phyloP scores from a whole-genome alignment of 2,797 vertebrate species.

The Poeciliopsis presidionis region DNA sequence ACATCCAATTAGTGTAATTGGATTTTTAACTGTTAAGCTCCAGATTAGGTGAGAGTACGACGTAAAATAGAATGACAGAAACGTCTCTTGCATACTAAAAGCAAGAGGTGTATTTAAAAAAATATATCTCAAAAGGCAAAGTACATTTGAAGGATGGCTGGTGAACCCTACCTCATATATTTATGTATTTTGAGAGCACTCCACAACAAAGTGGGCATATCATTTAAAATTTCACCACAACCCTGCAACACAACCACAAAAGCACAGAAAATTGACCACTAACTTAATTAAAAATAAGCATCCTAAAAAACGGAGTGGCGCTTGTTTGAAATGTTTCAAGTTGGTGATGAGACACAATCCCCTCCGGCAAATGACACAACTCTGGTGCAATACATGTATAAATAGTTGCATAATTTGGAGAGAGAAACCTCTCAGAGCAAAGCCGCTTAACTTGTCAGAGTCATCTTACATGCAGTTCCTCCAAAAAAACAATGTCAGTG shows the following conservation, averaged over 20 bases:
- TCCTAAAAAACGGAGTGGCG: conserved; percentile 40
- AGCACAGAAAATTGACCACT: conserved; percentile 19
- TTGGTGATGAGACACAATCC: conserved; percentile 64
- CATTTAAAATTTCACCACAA: neutral
- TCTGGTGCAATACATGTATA: conserved; percentile 67
- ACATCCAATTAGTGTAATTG: conserved; percentile 77
- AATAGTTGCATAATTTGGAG: conserved; percentile 68
- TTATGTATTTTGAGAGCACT: neutral
- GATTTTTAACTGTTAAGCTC: conserved; percentile 71
- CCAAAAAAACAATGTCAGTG: conserved; percentile 49
- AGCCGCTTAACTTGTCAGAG: conserved; percentile 75
- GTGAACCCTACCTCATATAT: neutral
- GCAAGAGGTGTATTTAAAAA: conserved; percentile 18
- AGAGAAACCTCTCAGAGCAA: conserved; percentile 58
- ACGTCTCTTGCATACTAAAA: conserved; percentile 26
- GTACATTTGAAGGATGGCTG: neutral
- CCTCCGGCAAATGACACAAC: conserved; percentile 68
- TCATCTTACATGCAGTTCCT: conserved; percentile 60
- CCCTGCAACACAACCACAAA: conserved; percentile 11
- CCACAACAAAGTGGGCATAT: neutral
- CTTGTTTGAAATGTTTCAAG: conserved; percentile 59
- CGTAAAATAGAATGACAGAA: conserved; percentile 64
- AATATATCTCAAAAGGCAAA: neutral
- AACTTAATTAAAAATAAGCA: conserved; percentile 30
- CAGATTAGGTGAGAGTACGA: conserved; percentile 72